Conservation (phyloP, 2,888 invertebrate genomes). For the Panzeria rudis region DNA sequence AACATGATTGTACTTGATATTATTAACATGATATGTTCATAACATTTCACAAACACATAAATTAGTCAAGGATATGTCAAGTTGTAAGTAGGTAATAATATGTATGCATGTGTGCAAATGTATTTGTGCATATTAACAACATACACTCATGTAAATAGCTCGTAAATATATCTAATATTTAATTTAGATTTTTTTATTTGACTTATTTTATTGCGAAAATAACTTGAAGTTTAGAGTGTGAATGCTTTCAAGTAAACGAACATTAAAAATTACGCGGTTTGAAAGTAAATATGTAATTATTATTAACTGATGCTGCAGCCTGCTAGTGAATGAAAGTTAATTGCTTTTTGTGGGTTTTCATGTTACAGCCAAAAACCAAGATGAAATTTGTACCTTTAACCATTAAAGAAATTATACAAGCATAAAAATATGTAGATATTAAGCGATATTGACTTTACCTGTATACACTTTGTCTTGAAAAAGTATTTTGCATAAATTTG, state of each 20-base stretch:
- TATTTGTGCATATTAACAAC: no score
- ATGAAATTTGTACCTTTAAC: constrained; percentile 18
- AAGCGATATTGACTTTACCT: background rate
- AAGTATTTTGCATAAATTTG: no score
- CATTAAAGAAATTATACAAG: constrained; percentile 18
- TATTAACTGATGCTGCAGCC: constrained; percentile 19
- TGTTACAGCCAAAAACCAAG: constrained; percentile 12
- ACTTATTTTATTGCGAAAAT: constrained; percentile 17
- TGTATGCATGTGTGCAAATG: background rate
- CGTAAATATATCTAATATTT: background rate
- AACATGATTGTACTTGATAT: constrained; percentile 30
- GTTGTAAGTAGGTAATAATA: background rate
- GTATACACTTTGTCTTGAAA: no score
- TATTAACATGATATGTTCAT: constrained; percentile 44
- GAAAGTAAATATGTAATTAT: constrained; percentile 22
- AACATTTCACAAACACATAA: constrained; percentile 34
- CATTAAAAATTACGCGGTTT: constrained; percentile 30
- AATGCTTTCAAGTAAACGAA: constrained; percentile 2
- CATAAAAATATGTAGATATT: background rate
- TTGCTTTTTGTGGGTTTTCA: constrained; percentile 65
- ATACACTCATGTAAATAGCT: background rate
- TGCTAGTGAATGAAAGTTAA: constrained; percentile 59
- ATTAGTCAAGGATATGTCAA: constrained; percentile 44
- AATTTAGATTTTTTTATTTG: constrained; percentile 41
- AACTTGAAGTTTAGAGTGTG: background rate